A percentile compares a stretch with the other conserved stretches of the same genome.
Evolutionary conservation across 2,888 invertebrate genomes (phyloP).

Genomic region (Panzeria rudis): DNA sequence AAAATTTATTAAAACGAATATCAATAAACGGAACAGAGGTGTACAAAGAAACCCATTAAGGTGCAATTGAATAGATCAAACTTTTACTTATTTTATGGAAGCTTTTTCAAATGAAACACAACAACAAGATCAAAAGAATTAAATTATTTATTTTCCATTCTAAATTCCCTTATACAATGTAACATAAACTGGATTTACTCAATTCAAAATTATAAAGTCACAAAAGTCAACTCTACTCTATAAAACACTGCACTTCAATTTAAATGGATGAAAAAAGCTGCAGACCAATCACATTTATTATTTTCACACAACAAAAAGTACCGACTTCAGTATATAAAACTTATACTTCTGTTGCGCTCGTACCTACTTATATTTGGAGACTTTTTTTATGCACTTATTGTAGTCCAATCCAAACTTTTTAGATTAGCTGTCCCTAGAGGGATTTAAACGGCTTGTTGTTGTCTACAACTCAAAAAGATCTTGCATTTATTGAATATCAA

Average conservation of each 20-base stretch:
- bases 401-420: constrained; percentile 61
- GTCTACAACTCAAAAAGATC: constrained; percentile 50
- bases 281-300: constrained; percentile 57
- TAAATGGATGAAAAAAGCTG: constrained; percentile 31
- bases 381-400: constrained; percentile 9
- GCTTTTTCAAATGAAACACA: background rate
- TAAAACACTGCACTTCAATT: constrained; percentile 39
- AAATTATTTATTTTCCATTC: background rate
- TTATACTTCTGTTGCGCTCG: constrained; percentile 1
- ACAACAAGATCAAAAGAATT: background rate
- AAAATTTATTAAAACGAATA: constrained; percentile 31
- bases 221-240: constrained; percentile 36
- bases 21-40: background rate
- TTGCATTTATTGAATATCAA: constrained; percentile 65
- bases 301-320: constrained; percentile 32
- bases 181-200: constrained; percentile 25
- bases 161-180: constrained; percentile 24
- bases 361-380: background rate
- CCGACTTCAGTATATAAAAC: constrained; percentile 35
- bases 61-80: too few species aligned
- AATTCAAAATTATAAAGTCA: constrained; percentile 49
- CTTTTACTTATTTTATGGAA: too few species aligned
- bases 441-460: constrained; percentile 65
- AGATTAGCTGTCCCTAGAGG: constrained; percentile 68
- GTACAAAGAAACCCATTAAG: background rate